phyloP scores from a whole-genome alignment of 2,888 invertebrate genomes.

The Cyclophora albipunctata region DNA sequence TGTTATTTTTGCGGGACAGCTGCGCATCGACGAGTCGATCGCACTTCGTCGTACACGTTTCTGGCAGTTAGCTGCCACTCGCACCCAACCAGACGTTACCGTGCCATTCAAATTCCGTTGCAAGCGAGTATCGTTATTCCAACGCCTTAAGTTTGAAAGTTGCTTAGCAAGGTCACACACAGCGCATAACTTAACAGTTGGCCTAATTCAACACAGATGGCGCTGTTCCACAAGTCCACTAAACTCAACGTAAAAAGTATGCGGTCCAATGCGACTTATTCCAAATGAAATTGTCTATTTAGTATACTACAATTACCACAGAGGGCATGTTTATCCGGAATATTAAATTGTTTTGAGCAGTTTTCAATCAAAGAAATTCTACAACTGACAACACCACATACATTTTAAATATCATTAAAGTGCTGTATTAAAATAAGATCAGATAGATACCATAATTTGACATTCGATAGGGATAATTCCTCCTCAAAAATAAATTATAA shows the following conservation, averaged over 20 bases:
- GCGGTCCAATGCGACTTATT: too few species aligned
- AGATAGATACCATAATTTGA: too few species aligned
- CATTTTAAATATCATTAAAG: too few species aligned
- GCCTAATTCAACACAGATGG: slow-evolving; percentile 32
- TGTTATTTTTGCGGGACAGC: slow-evolving; percentile 63
- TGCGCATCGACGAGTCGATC: slow-evolving; percentile 74
- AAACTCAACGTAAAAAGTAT: neutral
- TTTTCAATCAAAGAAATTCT: too few species aligned
- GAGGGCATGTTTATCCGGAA: too few species aligned
- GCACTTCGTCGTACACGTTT: slow-evolving; percentile 75
- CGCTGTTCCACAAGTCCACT: slow-evolving; percentile 17
- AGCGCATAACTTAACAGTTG: slow-evolving; percentile 33
- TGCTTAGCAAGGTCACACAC: slow-evolving; percentile 52
- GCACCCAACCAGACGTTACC: slow-evolving; percentile 38
- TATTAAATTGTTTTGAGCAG: too few species aligned
- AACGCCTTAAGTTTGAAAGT: slow-evolving; percentile 64
- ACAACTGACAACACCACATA: too few species aligned
- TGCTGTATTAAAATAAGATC: too few species aligned
- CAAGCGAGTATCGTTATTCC: slow-evolving; percentile 53
- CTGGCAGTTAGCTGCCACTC: slow-evolving; percentile 46
- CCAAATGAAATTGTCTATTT: too few species aligned
- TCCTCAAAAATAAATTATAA: too few species aligned
- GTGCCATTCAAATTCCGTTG: slow-evolving; percentile 59
- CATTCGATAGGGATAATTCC: too few species aligned
- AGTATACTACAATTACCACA: too few species aligned